Conservation (phyloP, 2,888 invertebrate genomes). For the Drosophila koepferae region DNA sequence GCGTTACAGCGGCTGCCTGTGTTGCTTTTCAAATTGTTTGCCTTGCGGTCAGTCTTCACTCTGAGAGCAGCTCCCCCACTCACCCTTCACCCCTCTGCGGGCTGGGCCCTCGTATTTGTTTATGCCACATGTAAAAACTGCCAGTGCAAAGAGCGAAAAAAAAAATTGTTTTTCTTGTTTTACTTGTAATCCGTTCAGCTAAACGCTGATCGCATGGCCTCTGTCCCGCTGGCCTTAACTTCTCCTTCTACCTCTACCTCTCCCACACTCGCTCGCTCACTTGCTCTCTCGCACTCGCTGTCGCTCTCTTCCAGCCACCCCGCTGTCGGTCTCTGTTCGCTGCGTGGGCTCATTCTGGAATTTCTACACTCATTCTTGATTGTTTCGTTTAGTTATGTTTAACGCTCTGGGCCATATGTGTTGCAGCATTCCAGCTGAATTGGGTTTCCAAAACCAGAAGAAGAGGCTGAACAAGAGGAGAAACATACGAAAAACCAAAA, state of each 20-base stretch:
- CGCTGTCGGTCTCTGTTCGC: conserved; percentile 30
- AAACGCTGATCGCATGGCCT: conserved; percentile 67
- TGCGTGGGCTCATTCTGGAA: conserved; percentile 82
- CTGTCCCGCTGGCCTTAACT: neutral
- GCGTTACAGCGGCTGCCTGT: conserved; percentile 83
- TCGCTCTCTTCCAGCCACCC: conserved; percentile 1
- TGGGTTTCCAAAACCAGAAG: conserved; percentile 61
- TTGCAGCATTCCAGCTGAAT: conserved; percentile 76
- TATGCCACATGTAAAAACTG: conserved; percentile 66
- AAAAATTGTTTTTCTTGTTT: conserved; percentile 39
- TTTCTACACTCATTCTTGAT: conserved; percentile 82
- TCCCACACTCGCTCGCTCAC: neutral
- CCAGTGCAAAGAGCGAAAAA: conserved; percentile 8
- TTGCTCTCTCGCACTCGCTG: neutral
- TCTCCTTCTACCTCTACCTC: neutral
- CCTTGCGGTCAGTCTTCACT: conserved; percentile 65
- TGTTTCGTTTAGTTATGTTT: conserved; percentile 80
- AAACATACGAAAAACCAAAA: conserved; percentile 16
- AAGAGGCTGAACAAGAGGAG: conserved; percentile 8
- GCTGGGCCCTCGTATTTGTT: conserved; percentile 59
- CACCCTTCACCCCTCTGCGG: neutral
- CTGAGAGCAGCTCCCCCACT: neutral
- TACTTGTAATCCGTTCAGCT: conserved; percentile 65
- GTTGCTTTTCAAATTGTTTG: conserved; percentile 78
- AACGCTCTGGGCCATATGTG: conserved; percentile 81